Evolutionary conservation across 2,797 vertebrate genomes (phyloP), one percentile per base, ranked within the genome.

Genomic region (Eidolon dupreanum): DNA sequence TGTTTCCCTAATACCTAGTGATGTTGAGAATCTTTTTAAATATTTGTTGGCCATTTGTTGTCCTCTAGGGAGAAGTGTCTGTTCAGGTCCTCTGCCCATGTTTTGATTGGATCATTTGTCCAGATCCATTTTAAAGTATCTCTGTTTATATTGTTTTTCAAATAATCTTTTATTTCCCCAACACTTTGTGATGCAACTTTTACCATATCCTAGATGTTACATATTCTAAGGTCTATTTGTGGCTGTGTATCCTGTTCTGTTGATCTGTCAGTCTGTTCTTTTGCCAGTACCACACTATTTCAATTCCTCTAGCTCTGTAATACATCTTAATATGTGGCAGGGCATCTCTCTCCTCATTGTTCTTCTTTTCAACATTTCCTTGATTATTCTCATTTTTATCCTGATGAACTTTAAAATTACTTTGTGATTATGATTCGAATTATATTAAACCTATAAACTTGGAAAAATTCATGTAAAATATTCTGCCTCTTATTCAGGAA

Each of bases 391-490:
- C 38, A 70, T 87, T 74, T 70, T 90, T 46, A 84, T 84, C 89
- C 53, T 81, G 28, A 59, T 70, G 26, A 90, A 93, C 74, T 70
- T 96, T 77, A 94, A 16, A 85, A 65, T 79, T 78, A 66, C 49
- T 59, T 71, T 85, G 77, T 88, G 59, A 36, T 84, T 88, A 59
- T 36, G 28, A 73, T 11, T 83, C 6, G 65, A 68, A 66, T 90
- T 65, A 59, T 41, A n/a, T 88, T 59, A 81, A 82, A 41, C 16
- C 63, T 85, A 65, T 55, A 75, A 70, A 70, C 41, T 71, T 66
- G 41, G 41, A 88, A 68, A 85, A 38, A 93, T 38, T 70, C 84
- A 46, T 38, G 17, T 63, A 91, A 94, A 55, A 84, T 38, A 75
- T 38, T 79, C n/a, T 12, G 2, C n/a, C 51, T 94, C 93, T 79